Conservation (phyloP, 1,140 invertebrate genomes). For the Drosophila lacteicornis region DNA sequence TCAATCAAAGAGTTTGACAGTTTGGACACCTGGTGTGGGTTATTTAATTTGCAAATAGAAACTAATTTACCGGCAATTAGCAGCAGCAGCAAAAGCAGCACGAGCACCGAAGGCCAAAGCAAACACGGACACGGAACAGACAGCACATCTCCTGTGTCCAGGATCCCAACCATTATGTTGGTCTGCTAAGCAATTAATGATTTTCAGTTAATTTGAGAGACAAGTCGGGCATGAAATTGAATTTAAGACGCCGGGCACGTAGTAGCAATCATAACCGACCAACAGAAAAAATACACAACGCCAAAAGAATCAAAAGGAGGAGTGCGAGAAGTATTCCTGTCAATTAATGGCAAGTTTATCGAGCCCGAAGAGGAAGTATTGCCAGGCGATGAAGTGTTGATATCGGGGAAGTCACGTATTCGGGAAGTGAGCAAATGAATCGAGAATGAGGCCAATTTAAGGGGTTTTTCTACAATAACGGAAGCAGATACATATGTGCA, state of each 20-base stretch:
- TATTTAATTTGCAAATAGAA: slow-evolving; percentile 59
- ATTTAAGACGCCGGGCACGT: slow-evolving; percentile 43
- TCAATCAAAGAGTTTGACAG: slow-evolving; percentile 53
- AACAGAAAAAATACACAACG: slow-evolving; percentile 15
- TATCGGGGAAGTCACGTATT: slow-evolving; percentile 34
- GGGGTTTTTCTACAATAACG: neutral
- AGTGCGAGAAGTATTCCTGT: slow-evolving; percentile 16
- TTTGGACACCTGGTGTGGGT: slow-evolving; percentile 39
- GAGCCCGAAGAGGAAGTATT: slow-evolving; percentile 15
- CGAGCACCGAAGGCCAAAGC: slow-evolving; percentile 27
- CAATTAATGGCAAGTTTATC: slow-evolving; percentile 37
- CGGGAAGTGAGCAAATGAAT: slow-evolving; percentile 44
- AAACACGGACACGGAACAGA: slow-evolving; percentile 16
- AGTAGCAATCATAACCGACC: slow-evolving; percentile 44
- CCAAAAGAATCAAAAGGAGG: neutral
- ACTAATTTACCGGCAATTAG: slow-evolving; percentile 56
- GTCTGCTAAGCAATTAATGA: slow-evolving; percentile 55
- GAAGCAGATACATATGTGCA: neutral
- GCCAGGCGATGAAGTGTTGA: slow-evolving; percentile 30
- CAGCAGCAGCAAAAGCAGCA: slow-evolving; percentile 12
- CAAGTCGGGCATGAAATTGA: slow-evolving; percentile 53
- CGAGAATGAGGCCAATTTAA: slow-evolving; percentile 8
- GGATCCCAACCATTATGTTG: slow-evolving; percentile 10
- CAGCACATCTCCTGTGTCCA: slow-evolving; percentile 9
- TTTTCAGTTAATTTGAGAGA: slow-evolving; percentile 57